A percentile compares a stretch with the other conserved stretches of the same genome.
Evolutionary conservation across 2,888 invertebrate genomes (phyloP).

Genomic region (Didymodactylos carnosus): DNA sequence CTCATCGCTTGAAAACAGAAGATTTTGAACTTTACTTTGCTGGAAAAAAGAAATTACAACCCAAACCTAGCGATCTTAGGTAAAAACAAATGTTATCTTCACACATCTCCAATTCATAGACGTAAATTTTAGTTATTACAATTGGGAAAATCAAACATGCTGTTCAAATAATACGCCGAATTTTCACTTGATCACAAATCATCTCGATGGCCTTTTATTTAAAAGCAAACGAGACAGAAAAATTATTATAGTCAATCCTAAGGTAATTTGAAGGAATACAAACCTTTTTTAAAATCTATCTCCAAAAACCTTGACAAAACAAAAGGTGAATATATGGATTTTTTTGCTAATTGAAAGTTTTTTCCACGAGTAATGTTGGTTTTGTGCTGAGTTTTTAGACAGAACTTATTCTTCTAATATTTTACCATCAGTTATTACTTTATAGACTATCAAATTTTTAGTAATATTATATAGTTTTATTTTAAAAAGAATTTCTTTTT

Average conservation of each 20-base stretch:
- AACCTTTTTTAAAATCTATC: background rate
- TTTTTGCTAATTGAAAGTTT: too few species aligned
- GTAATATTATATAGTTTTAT: background rate
- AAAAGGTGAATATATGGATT: too few species aligned
- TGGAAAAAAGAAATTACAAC: slow-evolving; percentile 45
- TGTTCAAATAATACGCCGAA: slow-evolving; percentile 54
- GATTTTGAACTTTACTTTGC: slow-evolving; percentile 58
- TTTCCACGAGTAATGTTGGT: too few species aligned
- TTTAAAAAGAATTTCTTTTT: background rate
- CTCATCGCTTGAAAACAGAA: slow-evolving; percentile 47
- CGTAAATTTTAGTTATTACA: slow-evolving; percentile 42
- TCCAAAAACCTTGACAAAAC: background rate
- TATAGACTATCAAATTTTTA: background rate
- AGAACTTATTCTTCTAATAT: background rate
- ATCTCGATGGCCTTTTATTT: slow-evolving; percentile 52
- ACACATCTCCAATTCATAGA: background rate
- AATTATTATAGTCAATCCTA: slow-evolving; percentile 52
- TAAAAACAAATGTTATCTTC: slow-evolving; percentile 29
- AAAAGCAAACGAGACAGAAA: slow-evolving; percentile 60
- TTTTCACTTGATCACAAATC: slow-evolving; percentile 54
- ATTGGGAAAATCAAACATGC: slow-evolving; percentile 53
- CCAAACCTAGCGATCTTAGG: slow-evolving; percentile 50
- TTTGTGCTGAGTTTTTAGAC: background rate
- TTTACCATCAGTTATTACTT: background rate
- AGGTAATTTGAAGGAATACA: slow-evolving; percentile 22